Percentiles rank a stretch among this genome's conserved stretches.
phyloP scores from a whole-genome alignment of 2,888 invertebrate species.

The Notodonta ziczac region DNA sequence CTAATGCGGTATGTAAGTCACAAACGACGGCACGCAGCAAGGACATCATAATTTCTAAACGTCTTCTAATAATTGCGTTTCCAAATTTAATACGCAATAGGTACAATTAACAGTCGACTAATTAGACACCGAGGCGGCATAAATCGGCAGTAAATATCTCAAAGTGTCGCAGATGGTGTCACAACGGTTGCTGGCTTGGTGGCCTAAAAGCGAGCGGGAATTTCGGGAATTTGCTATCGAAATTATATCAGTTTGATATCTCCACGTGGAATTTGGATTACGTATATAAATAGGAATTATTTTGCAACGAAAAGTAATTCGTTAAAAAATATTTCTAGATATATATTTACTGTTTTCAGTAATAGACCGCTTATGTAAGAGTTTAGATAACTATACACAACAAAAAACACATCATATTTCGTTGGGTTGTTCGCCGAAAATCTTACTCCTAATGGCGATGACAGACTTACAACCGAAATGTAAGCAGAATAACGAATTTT shows the following conservation, averaged over 20 bases:
- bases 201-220: constrained; percentile 33
- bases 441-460: too few species aligned
- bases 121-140: constrained; percentile 63
- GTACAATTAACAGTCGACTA: constrained; percentile 47
- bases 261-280: constrained; percentile 2
- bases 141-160: constrained; percentile 71
- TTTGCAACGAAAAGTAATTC: too few species aligned
- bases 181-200: constrained; percentile 44
- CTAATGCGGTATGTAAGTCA: background rate
- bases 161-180: constrained; percentile 69
- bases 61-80: constrained; percentile 11
- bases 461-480: too few species aligned
- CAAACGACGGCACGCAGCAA: background rate
- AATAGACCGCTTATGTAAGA: too few species aligned
- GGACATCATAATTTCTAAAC: constrained; percentile 4
- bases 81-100: constrained; percentile 35
- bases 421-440: too few species aligned
- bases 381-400: too few species aligned
- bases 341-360: too few species aligned
- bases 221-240: background rate
- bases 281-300: background rate
- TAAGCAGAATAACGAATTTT: too few species aligned
- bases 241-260: constrained; percentile 5
- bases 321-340: too few species aligned
- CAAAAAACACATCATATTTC: too few species aligned